Base-by-base conservation (phyloP, 2,888 invertebrate genomes). In the Phaonia tiefii region DNA sequence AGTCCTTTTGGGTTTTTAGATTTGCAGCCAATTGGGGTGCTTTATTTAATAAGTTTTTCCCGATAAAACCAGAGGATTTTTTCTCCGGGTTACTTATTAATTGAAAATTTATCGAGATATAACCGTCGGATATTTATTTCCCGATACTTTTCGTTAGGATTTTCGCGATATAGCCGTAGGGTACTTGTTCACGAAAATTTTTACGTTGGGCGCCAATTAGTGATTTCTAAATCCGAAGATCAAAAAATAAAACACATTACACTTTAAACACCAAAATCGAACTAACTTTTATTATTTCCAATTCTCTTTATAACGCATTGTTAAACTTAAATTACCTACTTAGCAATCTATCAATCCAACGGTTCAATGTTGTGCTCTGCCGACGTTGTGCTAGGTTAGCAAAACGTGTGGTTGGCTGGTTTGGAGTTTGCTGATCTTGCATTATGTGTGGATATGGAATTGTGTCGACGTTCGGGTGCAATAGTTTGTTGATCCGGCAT, bases 41-140 rank as follows among this genome's bases (percentile, higher is more conserved):
- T 44, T 44, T 44, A 44, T 44, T 44, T 44, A 44, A 44, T 44
- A 44, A 44, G 42, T 44, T 44, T 44, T 44, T 44, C 42, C 42
- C 42, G 42, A 44, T 44, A 44, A 44, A 44, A 44, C 42, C 5
- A 44, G 42, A 44, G 13, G 42, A 44, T 44, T 44, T 13, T 44
- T 44, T n/a, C 42, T 44, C 42, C 42, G 42, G 42, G 42, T 44
- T 44, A 44, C 42, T 44, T 44, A 44, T 44, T 44, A 44, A 44
- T 44, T 44, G 42, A 44, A 44, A 44, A 44, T 44, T 44, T 44
- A 5, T 44, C 42, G 42, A 44, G 42, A 44, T 44, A 44, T 44
- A 44, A 44, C 42, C 42, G 42, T 44, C 37, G 37, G 37, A 37
- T 37, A 37, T 37, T 37, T 37, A 37, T 37, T 37, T 37, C 37